A percentile compares a stretch with the other conserved stretches of the same genome.
phyloP scores from a whole-genome alignment of 2,888 invertebrate genomes.

The Galerucella pusilla region DNA sequence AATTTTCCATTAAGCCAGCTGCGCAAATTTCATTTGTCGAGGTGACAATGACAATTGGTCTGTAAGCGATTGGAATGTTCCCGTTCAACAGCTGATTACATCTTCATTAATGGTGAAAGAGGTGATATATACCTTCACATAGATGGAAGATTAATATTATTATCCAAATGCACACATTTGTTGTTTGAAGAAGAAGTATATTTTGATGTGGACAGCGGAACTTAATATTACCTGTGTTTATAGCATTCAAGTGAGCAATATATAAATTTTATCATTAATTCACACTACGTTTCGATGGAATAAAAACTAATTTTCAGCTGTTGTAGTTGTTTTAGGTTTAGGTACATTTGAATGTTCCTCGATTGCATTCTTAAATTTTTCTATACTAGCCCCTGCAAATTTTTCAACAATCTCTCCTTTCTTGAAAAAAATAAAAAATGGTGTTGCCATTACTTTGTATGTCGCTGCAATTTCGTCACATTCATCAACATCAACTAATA shows the following conservation, averaged over 20 bases:
- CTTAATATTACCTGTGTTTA: too few species aligned
- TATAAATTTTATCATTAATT: background rate
- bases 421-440: constrained; percentile 7
- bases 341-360: background rate
- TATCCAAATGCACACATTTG: too few species aligned
- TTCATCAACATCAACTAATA: background rate
- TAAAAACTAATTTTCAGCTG: background rate
- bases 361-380: background rate
- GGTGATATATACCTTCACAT: too few species aligned
- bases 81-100: too few species aligned
- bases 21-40: too few species aligned
- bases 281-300: background rate
- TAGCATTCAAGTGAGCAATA: constrained; percentile 19
- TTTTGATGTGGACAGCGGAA: too few species aligned
- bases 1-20: too few species aligned
- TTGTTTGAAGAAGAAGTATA: too few species aligned
- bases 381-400: constrained; percentile 6
- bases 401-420: background rate
- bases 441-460: constrained; percentile 13
- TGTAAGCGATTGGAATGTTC: too few species aligned
- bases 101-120: too few species aligned
- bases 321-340: background rate
- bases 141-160: too few species aligned
- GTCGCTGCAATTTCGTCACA: constrained; percentile 6
- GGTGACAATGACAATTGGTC: too few species aligned